Base-by-base conservation (phyloP, 2,797 vertebrate species). In the Sandelia bainsii region DNA sequence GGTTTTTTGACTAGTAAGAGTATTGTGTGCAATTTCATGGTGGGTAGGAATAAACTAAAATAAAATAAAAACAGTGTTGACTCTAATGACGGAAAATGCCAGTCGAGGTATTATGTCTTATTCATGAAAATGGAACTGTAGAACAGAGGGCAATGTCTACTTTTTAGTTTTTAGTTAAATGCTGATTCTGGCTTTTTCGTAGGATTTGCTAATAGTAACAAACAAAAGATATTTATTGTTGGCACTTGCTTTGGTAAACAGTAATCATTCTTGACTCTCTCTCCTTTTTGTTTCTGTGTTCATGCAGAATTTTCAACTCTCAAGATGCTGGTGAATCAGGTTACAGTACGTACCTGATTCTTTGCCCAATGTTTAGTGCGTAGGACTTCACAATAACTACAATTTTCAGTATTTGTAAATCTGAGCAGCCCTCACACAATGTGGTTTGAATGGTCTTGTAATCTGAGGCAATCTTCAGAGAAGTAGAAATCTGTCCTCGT, bases 381-480 rank as follows among this genome's bases (percentile, higher is more conserved):
- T n/a, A 9, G 1, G 0, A 8, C 37, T 45, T 45, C 45, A 67
- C 50, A 72, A 11, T n/a, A 20, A 16, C 57, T 32, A 16, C 22
- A 29, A 3, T 27, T 54, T 40, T 12, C 14, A 19, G 42, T 14
- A 20, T 17, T 19, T 59, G 11, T 29, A 12, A 44, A 48, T 27
- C 39, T 23, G 16, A 66, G 50, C 37, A 52, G 17, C 39, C 4
- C 16, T 44, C 3, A 7, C 11, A 27, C 0, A 4, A 42, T 39
- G 44, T n/a, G n/a, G 17, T 65, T 51, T 53, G 27, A 64, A 29
- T 22, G 12, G 29, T 17, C 45, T 19, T 17, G 10, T 10, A 34
- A 29, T 40, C 50, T 62, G 32, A 69, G 39, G 17, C 37, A 27
- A 49, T 58, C 42, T 60, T 61, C 12, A 34, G 34, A 57, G 22